These are phyloP conservation scores for Drosophila ercepeae DNA, from an alignment of 1,140 invertebrate genomes.

Conservation along the genomic window DNA sequence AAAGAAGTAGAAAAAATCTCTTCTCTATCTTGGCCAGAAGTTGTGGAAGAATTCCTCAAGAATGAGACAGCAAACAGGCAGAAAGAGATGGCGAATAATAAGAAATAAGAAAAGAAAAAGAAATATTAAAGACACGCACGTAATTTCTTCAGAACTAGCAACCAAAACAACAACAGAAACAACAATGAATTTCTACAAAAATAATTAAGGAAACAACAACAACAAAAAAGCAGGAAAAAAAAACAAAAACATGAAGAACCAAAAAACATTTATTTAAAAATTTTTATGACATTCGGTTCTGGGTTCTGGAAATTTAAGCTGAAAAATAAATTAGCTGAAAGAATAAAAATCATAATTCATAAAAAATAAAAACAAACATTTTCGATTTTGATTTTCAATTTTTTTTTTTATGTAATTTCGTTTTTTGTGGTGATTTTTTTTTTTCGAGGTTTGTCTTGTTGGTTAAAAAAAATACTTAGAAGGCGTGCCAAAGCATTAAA, in stretches of 20 bases:
- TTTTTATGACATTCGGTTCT: constrained; percentile 8
- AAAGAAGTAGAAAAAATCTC: constrained; percentile 4
- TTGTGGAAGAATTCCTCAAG: constrained; percentile 11
- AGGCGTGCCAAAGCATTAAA: constrained; percentile 42
- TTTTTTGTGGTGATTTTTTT: constrained; percentile 33
- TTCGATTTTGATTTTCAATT: constrained; percentile 34
- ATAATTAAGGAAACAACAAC: constrained; percentile 53
- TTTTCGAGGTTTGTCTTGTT: constrained; percentile 36
- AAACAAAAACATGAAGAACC: background rate
- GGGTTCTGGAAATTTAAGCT: too few species aligned
- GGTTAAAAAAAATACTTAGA: constrained; percentile 54
- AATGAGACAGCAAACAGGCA: background rate
- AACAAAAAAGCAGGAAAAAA: background rate
- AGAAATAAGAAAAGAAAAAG: constrained; percentile 18
- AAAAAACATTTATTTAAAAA: constrained; percentile 31
- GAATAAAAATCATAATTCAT: background rate
- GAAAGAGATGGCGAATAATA: background rate
- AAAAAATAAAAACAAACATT: constrained; percentile 32
- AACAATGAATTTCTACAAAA: constrained; percentile 70
- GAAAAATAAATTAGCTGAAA: too few species aligned
- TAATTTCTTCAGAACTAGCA: constrained; percentile 69
- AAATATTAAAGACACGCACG: constrained; percentile 70
- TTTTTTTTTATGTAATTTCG: constrained; percentile 19
- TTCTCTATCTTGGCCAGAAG: constrained; percentile 16
- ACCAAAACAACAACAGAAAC: constrained; percentile 43